Evolutionary conservation across 2,113 vertebrate species (phyloP).

Genomic region (Perca flavescens): DNA sequence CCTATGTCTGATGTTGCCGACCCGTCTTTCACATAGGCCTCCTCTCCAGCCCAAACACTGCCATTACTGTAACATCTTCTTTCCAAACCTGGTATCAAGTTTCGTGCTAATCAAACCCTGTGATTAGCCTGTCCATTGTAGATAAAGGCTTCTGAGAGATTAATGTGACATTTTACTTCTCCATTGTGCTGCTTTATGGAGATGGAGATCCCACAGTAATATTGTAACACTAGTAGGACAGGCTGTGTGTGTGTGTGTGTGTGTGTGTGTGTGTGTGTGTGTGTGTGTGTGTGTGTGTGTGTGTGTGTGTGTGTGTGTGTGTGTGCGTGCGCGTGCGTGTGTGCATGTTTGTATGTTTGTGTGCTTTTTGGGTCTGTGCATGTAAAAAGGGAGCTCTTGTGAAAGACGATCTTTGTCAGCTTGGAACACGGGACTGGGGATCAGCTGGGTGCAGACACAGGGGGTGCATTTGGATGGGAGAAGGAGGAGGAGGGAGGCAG

Average conservation of each 20-base stretch:
- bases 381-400: constrained; percentile 61
- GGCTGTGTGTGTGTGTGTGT: constrained; percentile 19
- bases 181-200: constrained; percentile 66
- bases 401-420: constrained; percentile 82
- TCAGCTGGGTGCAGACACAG: constrained; percentile 71
- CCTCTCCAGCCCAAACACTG: constrained; percentile 8
- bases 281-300: constrained; percentile 40
- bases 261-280: constrained; percentile 24
- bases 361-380: constrained; percentile 10
- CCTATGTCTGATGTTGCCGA: constrained; percentile 39
- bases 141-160: constrained; percentile 64
- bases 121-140: constrained; percentile 55
- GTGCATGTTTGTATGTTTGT: constrained; percentile 3
- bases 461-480: constrained; percentile 35
- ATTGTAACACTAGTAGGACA: constrained; percentile 69
- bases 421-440: constrained; percentile 62
- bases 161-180: constrained; percentile 60
- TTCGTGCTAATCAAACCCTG: constrained; percentile 56
- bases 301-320: constrained; percentile 27
- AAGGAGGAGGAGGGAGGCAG: not conserved
- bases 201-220: constrained; percentile 51
- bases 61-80: constrained; percentile 27
- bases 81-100: constrained; percentile 51
- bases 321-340: not conserved
- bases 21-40: constrained; percentile 32